A percentile compares a stretch with the other conserved stretches of the same genome.
These are phyloP conservation scores for Melolontha melolontha DNA, from an alignment of 2,888 invertebrate genomes.

Conservation along the genomic window DNA sequence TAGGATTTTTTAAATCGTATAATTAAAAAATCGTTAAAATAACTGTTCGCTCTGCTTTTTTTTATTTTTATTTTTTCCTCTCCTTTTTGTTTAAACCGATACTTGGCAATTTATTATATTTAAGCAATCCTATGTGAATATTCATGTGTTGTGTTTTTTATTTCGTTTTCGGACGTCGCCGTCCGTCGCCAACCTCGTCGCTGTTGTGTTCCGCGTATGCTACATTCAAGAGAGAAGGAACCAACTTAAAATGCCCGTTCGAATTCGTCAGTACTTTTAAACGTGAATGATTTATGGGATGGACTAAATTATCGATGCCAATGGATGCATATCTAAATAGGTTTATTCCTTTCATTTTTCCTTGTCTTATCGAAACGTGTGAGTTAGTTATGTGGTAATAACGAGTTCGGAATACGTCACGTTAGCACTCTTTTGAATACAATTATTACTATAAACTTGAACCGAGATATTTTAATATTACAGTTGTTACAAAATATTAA, in stretches of 20 bases:
- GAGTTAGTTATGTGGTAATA: conserved; percentile 24
- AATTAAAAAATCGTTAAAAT: conserved; percentile 44
- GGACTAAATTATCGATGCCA: conserved; percentile 35
- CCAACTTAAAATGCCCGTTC: conserved; percentile 15
- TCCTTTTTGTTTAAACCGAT: conserved; percentile 29
- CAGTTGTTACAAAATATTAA: no score
- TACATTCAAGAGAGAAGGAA: conserved; percentile 13
- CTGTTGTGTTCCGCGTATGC: background rate
- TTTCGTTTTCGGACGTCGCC: no score
- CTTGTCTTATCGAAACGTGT: conserved; percentile 32
- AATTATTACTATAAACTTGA: no score
- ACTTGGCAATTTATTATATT: conserved; percentile 32
- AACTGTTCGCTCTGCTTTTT: conserved; percentile 22
- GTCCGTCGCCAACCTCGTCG: background rate
- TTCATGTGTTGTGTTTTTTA: background rate
- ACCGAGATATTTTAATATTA: no score
- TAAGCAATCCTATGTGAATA: conserved; percentile 28
- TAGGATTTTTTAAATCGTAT: conserved; percentile 40
- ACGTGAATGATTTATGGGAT: conserved; percentile 36
- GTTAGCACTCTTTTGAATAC: background rate
- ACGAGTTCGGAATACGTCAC: conserved; percentile 8
- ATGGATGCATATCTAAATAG: conserved; percentile 39
- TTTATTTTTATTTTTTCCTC: conserved; percentile 3
- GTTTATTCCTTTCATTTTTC: conserved; percentile 17
- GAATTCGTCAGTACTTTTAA: conserved; percentile 27